phyloP scores from a whole-genome alignment of 2,113 vertebrate genomes.

The Micromys minutus region DNA sequence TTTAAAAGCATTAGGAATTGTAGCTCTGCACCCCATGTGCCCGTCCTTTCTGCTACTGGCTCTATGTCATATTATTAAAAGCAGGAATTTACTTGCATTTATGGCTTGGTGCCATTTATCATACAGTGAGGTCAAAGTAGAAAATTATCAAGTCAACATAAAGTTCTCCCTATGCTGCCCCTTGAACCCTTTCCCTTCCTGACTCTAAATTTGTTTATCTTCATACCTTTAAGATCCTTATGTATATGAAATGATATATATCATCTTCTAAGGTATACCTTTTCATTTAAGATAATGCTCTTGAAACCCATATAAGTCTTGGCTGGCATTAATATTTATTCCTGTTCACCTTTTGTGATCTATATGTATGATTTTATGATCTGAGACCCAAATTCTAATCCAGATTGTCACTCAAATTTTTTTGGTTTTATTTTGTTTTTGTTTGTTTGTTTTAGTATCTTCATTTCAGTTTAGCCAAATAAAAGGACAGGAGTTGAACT shows the following conservation, averaged over 20 bases:
- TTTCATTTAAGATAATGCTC: background rate
- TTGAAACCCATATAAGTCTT: background rate
- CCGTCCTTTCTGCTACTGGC: background rate
- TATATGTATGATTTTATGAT: background rate
- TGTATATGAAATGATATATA: background rate
- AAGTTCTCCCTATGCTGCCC: background rate
- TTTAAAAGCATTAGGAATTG: background rate
- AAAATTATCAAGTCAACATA: background rate
- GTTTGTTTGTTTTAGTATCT: background rate
- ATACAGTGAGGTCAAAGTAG: background rate
- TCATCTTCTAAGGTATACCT: background rate
- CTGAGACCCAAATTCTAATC: constrained; percentile 4
- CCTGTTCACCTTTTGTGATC: background rate
- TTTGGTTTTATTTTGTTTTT: background rate
- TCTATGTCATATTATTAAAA: background rate
- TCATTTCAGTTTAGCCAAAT: background rate
- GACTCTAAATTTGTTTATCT: background rate
- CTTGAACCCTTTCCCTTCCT: background rate
- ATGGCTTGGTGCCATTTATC: background rate
- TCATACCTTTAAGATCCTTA: constrained; percentile 24
- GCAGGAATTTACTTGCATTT: background rate
- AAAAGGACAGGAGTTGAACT: background rate
- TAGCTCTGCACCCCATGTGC: background rate
- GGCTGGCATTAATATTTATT: background rate
- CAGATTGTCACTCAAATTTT: background rate